Evolutionary conservation across 2,888 invertebrate species (phyloP).

Genomic region (Macrophya alboannulata): DNA sequence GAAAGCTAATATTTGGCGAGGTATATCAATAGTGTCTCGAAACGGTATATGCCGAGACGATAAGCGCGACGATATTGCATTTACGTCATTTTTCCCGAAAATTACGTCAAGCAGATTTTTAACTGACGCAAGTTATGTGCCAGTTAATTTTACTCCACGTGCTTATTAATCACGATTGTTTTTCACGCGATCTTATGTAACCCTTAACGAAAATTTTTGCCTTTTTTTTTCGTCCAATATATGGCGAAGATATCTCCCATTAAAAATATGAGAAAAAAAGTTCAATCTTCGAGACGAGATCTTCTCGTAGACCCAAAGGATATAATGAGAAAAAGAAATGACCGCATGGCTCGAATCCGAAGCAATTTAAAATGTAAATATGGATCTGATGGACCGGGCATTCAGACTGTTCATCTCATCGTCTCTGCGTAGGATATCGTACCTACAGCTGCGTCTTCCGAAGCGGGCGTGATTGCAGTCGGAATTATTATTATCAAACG

Average conservation of each 20-base stretch:
- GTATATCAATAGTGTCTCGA: background rate
- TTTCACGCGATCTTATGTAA: background rate
- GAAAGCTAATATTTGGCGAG: conserved; percentile 21
- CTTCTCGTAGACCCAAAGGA: background rate
- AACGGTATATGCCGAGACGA: background rate
- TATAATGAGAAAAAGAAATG: background rate
- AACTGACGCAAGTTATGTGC: background rate
- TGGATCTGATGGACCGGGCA: conserved; percentile 46
- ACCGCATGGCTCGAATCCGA: conserved; percentile 57
- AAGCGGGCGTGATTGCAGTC: conserved; percentile 40
- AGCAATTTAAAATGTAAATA: conserved; percentile 70
- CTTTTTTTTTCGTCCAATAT: background rate
- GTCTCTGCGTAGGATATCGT: background rate
- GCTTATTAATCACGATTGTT: background rate
- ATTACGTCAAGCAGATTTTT: background rate
- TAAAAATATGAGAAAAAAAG: background rate
- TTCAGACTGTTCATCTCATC: conserved; percentile 3
- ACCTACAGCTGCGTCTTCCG: background rate
- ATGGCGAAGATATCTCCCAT: background rate
- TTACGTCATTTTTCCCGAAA: background rate
- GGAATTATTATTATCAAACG: conserved; percentile 59
- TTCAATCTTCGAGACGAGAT: background rate
- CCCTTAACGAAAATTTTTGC: background rate
- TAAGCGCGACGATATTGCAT: background rate
- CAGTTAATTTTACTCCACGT: background rate